Percentiles rank a stretch among this genome's conserved stretches.
Evolutionary conservation across 2,113 vertebrate species (phyloP).

Genomic region (Passerina amoena): DNA sequence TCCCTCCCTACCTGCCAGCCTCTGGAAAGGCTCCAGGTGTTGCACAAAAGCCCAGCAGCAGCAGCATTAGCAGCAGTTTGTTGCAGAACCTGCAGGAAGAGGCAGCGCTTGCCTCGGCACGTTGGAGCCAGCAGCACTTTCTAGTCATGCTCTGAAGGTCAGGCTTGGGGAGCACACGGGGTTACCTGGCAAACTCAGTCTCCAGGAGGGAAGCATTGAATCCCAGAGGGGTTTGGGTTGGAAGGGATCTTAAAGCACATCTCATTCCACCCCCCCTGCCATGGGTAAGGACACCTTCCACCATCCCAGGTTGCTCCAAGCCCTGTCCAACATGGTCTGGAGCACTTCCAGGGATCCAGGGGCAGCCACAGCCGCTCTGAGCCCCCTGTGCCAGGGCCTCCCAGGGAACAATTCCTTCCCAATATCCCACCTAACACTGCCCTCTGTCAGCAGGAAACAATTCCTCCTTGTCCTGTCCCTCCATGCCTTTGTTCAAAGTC

Average conservation of each 20-base stretch:
- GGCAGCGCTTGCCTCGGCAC: not conserved
- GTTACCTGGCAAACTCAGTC: not conserved
- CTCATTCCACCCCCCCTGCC: fast-evolving
- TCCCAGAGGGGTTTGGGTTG: not conserved
- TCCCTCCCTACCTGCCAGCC: not conserved
- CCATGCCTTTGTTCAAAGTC: not conserved
- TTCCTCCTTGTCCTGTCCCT: not conserved
- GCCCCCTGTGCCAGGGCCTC: not conserved
- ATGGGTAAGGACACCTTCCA: too few species aligned
- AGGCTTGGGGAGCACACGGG: not conserved
- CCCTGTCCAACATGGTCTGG: fast-evolving
- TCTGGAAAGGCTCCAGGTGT: slow-evolving; percentile 20
- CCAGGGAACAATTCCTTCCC: not conserved
- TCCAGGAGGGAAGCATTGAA: not conserved
- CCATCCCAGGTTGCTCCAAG: fast-evolving
- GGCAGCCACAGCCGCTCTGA: not conserved
- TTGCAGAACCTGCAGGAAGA: slow-evolving; percentile 39
- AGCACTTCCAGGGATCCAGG: not conserved
- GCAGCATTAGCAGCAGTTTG: not conserved
- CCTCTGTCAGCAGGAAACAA: not conserved
- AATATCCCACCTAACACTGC: not conserved
- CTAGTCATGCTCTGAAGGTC: not conserved
- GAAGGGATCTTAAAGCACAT: fast-evolving
- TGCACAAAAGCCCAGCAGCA: slow-evolving; percentile 8
- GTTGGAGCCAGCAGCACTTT: not conserved